These are phyloP conservation scores for Hypanus sabinus DNA, from an alignment of 2,113 vertebrate genomes.

Conservation along the genomic window DNA sequence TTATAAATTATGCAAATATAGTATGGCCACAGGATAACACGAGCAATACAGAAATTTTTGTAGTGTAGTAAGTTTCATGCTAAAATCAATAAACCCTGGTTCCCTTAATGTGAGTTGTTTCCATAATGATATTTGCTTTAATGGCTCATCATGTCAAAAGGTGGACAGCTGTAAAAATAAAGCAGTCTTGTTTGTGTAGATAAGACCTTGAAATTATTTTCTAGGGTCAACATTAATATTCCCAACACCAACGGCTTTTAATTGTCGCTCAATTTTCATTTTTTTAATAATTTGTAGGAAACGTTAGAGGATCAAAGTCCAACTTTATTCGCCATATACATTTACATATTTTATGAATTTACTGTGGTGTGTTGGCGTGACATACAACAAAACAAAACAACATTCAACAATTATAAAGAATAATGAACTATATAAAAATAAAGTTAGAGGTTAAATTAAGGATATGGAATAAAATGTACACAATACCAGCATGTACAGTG, in stretches of 20 bases:
- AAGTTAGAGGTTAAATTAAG: too few species aligned
- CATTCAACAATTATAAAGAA: too few species aligned
- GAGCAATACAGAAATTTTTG: not conserved
- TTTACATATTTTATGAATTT: too few species aligned
- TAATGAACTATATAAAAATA: too few species aligned
- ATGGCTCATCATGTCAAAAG: conserved; percentile 1
- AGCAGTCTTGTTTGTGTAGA: not conserved
- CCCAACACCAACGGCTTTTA: not conserved
- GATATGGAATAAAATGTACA: too few species aligned
- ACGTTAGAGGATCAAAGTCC: too few species aligned
- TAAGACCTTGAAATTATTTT: not conserved
- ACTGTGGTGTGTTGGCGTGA: too few species aligned
- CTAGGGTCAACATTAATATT: not conserved
- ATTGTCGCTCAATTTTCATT: not conserved
- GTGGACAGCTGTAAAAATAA: not conserved
- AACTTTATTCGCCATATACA: too few species aligned
- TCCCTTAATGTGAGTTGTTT: not conserved
- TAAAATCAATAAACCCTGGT: not conserved
- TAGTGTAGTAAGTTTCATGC: not conserved
- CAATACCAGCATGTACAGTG: too few species aligned
- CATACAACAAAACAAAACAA: too few species aligned
- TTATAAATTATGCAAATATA: not conserved
- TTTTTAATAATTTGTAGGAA: not conserved
- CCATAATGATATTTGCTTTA: not conserved
- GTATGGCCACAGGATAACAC: not conserved